Evolutionary conservation across 2,888 invertebrate species (phyloP), one percentile per base, ranked within the genome.

Genomic region (Seira musarum): DNA sequence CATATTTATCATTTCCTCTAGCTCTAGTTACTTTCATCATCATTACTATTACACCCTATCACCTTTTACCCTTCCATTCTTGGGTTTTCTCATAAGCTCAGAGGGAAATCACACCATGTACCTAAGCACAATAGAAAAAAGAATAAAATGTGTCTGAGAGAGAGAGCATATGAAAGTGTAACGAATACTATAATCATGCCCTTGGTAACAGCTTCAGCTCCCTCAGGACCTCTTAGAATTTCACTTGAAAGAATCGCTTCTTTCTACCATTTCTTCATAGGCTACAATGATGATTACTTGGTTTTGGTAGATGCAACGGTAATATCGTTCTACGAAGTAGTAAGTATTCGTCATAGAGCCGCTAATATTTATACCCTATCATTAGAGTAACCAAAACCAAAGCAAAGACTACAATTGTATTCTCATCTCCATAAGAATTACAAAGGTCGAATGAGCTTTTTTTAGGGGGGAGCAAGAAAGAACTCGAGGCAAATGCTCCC

Each of bases 141-240:
- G n/a, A n/a, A n/a, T 68, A 68, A 68, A 68, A 49, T 25, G 19
- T 46, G 40, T 25, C 57, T n/a, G 30, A 30, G 22, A n/a, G 64
- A 22, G 25, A 64, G 17, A 53, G 49, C 25, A 30, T 19, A 61
- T 70, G 60, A 65, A 40, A 53, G 66, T 77, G 65, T 70, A 70
- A 77, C 40, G 77, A 66, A 77, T 63, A 71, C 40, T 68, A 24
- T 64, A 64, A 64, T 71, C 61, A 71, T 63, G 71, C 71, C 46
- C 63, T 63, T 30, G 63, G 63, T 71, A 63, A 71, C 71, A 17
- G 68, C 68, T 53, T 13, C 30, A 63, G 49, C 35, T 63, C 73
- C 73, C 73, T 66, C 57, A 74, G 73, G 73, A 74, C 73, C 73
- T 74, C 66, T 74, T 74, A 74, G 57, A 66, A 74, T 74, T 74